Evolutionary conservation across 2,888 invertebrate genomes (phyloP), one percentile per base, ranked within the genome.

Genomic region (Scaptomyza cyrtandrae): DNA sequence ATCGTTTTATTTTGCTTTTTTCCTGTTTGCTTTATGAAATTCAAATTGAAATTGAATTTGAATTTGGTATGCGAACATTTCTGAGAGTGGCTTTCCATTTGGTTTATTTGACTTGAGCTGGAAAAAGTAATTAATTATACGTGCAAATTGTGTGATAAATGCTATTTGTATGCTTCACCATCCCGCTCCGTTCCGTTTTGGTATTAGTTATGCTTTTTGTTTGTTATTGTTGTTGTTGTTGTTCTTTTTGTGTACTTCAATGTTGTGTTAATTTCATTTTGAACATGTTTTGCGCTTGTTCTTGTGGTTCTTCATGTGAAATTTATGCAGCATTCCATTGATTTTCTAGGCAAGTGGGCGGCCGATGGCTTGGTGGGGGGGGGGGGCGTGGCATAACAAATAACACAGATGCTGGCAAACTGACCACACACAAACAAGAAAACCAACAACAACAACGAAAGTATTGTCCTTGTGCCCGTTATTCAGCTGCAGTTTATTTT

Each of bases 91-190:
- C 6, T 56, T 65, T 19, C 19, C 19, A 69, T 56, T 67, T 59
- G 56, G 56, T 59, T 58, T 59, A 69, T 56, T 67, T 59, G 56
- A 56, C 61, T 58, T 59, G 44, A 62, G 70, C 70, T 71, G 64
- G 62, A 62, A 75, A 83, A 86, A 71, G 80, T 77, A 87, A 86
- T 87, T 86, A 86, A 89, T 86, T 86, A 89, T 87, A 77, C 74
- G 82, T 81, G 89, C 73, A 85, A 87, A 86, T 89, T 79, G 89
- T 84, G 73, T 84, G 73, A 78, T 87, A 79, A 85, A 87, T 79
- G 79, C 63, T 64, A 64, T 72, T 76, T 68, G 33, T 60, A 63
- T 65, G 78, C 59, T 57, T 5, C 9, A 3, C n/a, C 11, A n/a
- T 29, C 13, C 43, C 33, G 0, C 24, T 16, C 10, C 3, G 13